Percentiles rank a stretch among this genome's conserved stretches.
phyloP scores from a whole-genome alignment of 2,797 vertebrate species.

The Epinephelus awoara region DNA sequence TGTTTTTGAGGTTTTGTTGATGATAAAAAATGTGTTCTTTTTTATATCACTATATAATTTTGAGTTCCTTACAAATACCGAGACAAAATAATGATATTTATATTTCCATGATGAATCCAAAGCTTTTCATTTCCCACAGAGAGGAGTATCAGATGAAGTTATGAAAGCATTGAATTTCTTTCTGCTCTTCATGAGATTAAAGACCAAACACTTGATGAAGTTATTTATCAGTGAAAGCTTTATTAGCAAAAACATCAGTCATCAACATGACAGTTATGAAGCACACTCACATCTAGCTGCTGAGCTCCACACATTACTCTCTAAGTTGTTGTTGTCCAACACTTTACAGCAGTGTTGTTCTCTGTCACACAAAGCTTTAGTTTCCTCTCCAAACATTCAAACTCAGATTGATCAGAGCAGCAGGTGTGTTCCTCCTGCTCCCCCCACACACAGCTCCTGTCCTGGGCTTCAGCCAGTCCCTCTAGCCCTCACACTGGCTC shows the following conservation, averaged over 20 bases:
- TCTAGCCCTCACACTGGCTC: constrained; percentile 54
- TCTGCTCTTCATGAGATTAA: not conserved
- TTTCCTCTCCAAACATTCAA: constrained; percentile 14
- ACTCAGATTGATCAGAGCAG: constrained; percentile 22
- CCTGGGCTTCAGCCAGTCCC: constrained; percentile 16
- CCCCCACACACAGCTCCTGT: constrained; percentile 30
- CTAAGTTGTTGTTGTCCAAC: not conserved
- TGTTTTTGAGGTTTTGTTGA: too few relatives aligned
- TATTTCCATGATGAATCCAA: too few relatives aligned
- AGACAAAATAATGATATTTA: too few relatives aligned
- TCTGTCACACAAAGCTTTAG: constrained; percentile 36
- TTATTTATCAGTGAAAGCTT: constrained; percentile 14
- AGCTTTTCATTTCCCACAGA: too few relatives aligned
- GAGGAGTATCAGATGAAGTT: too few relatives aligned
- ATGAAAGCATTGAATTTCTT: not conserved
- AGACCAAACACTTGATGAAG: not conserved
- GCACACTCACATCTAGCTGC: too few relatives aligned
- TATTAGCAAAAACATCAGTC: constrained; percentile 18
- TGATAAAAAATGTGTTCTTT: too few relatives aligned
- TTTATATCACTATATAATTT: too few relatives aligned
- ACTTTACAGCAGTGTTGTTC: constrained; percentile 22
- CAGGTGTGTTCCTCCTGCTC: constrained; percentile 19
- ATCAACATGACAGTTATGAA: constrained; percentile 22
- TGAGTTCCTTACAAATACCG: too few relatives aligned
- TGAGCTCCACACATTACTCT: too few relatives aligned